These are phyloP conservation scores for Eupithecia abbreviata DNA, from an alignment of 2,888 invertebrate species.

Conservation along the genomic window DNA sequence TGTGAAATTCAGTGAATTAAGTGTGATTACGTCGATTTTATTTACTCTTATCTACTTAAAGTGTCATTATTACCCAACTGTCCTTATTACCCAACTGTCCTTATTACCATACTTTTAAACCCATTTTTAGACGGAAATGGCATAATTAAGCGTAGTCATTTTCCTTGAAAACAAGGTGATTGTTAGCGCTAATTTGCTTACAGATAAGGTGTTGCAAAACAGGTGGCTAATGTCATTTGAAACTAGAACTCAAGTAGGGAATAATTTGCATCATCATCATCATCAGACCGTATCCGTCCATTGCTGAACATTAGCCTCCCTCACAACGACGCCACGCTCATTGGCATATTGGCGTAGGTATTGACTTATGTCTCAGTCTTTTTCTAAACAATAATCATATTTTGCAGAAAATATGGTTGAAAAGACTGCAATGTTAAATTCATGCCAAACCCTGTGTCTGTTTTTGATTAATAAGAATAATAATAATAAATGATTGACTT, in stretches of 20 bases:
- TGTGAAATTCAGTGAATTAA: slow-evolving; percentile 1
- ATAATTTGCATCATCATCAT: not conserved
- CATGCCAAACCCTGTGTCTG: not conserved
- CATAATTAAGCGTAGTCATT: slow-evolving; percentile 57
- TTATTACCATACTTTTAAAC: slow-evolving; percentile 48
- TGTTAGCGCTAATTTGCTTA: slow-evolving; percentile 19
- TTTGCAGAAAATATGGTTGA: not conserved
- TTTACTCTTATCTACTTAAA: slow-evolving; percentile 23
- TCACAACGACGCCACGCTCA: not conserved
- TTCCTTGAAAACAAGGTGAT: slow-evolving; percentile 43
- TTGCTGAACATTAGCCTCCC: not conserved
- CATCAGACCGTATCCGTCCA: not conserved
- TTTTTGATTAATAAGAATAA: not conserved
- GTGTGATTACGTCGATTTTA: slow-evolving; percentile 10
- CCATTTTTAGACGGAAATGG: slow-evolving; percentile 53
- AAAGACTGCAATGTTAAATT: not conserved
- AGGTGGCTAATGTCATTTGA: slow-evolving; percentile 13
- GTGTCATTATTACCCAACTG: slow-evolving; percentile 31
- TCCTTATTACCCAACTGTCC: slow-evolving; percentile 44
- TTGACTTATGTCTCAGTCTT: not conserved
- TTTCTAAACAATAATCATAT: not conserved
- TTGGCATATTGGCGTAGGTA: not conserved
- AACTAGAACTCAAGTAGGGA: slow-evolving; percentile 8
- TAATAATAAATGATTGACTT: no score
- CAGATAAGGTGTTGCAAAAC: slow-evolving; percentile 26